Conservation (phyloP, 2,888 invertebrate species). For the Schizotus pectinicornis region DNA sequence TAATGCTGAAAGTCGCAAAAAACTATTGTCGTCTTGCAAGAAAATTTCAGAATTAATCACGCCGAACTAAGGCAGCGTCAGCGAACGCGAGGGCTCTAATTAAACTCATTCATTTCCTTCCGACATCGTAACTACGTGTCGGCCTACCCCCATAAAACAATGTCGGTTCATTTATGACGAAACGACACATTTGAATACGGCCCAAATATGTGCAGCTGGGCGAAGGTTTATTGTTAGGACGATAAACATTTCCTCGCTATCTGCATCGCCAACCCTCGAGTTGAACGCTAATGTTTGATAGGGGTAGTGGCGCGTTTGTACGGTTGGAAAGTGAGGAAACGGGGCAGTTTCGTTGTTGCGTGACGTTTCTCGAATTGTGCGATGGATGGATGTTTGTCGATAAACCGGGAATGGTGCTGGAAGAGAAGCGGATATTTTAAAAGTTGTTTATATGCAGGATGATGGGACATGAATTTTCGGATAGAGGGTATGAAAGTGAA, state of each 20-base stretch:
- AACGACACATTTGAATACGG: not conserved
- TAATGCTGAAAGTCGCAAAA: no score
- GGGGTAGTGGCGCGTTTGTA: not conserved
- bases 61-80: not conserved
- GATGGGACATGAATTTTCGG: not conserved
- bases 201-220: not conserved
- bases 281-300: not conserved
- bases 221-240: not conserved
- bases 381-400: not conserved
- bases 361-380: not conserved
- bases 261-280: not conserved
- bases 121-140: not conserved
- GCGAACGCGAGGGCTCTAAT: not conserved
- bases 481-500: not conserved
- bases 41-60: constrained; percentile 1
- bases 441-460: not conserved
- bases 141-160: not conserved
- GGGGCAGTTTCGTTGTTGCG: not conserved
- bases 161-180: not conserved
- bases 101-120: not conserved
- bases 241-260: not conserved
- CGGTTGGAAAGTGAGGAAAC: not conserved
- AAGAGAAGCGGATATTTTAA: not conserved
- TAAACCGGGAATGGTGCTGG: not conserved
- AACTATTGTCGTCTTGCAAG: not conserved